These are phyloP conservation scores for Struthio camelus DNA, from an alignment of 2,113 vertebrate genomes.

Conservation along the genomic window DNA sequence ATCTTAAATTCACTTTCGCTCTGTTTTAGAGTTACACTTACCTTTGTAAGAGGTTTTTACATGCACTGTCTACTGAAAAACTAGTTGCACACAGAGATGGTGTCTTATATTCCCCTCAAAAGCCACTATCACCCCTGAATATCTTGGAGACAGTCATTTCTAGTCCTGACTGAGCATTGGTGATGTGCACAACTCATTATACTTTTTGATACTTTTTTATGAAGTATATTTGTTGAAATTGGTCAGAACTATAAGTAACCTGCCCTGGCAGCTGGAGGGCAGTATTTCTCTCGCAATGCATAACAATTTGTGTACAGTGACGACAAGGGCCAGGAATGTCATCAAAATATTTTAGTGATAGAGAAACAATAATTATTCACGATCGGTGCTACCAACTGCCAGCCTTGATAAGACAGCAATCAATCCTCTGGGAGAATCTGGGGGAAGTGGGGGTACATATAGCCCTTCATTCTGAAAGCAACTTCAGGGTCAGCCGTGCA, in stretches of 20 bases:
- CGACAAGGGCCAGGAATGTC: neutral
- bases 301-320: neutral
- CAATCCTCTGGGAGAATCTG: neutral
- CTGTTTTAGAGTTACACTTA: neutral
- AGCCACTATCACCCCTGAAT: neutral
- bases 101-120: neutral
- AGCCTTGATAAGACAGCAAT: neutral
- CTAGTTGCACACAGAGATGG: neutral
- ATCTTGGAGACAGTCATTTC: neutral
- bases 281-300: constrained; percentile 50
- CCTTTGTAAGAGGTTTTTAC: neutral
- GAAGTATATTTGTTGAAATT: neutral
- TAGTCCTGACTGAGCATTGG: neutral
- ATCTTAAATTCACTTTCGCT: neutral
- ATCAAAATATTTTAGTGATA: neutral
- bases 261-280: constrained; percentile 62
- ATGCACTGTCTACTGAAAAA: neutral
- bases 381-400: neutral
- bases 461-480: neutral
- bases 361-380: neutral
- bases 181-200: neutral
- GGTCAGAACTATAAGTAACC: constrained; percentile 40
- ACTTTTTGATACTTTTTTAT: neutral
- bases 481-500: neutral
- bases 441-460: neutral